Evolutionary conservation across 2,888 invertebrate species (phyloP).

Genomic region (Syrista parreyssii): DNA sequence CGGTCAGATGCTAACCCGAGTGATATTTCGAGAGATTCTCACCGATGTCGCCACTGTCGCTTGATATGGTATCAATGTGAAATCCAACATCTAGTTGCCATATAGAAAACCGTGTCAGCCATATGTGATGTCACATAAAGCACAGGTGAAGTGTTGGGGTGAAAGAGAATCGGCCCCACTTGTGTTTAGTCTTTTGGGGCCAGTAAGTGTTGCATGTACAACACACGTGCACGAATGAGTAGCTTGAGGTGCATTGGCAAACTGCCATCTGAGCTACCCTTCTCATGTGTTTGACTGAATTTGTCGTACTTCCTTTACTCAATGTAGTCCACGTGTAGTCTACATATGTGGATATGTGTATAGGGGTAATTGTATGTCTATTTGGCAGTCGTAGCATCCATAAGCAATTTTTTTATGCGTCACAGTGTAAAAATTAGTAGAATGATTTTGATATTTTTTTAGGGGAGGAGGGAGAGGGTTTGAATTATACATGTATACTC

Average conservation of each 20-base stretch:
- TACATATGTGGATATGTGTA: conserved; percentile 25
- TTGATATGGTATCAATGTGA: no score
- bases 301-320: conserved; percentile 40
- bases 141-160: conserved; percentile 11
- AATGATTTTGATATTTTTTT: no score
- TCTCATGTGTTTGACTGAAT: conserved; percentile 52
- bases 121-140: conserved; percentile 24
- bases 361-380: no score
- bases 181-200: not conserved
- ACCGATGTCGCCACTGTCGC: no score
- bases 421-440: no score
- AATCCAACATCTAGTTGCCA: not conserved
- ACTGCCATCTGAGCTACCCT: conserved; percentile 50
- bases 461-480: no score
- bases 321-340: conserved; percentile 21
- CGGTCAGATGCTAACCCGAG: no score
- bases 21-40: no score
- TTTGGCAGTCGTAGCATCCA: no score
- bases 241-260: conserved; percentile 48
- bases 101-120: conserved; percentile 27
- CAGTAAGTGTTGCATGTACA: not conserved
- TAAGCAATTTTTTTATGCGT: no score
- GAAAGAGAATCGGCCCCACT: conserved; percentile 15
- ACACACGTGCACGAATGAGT: conserved; percentile 40
- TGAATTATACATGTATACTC: no score